A percentile compares a stretch with the other conserved stretches of the same genome.
Evolutionary conservation across 2,888 invertebrate genomes (phyloP).

Genomic region (Lasioglossum figueresi): DNA sequence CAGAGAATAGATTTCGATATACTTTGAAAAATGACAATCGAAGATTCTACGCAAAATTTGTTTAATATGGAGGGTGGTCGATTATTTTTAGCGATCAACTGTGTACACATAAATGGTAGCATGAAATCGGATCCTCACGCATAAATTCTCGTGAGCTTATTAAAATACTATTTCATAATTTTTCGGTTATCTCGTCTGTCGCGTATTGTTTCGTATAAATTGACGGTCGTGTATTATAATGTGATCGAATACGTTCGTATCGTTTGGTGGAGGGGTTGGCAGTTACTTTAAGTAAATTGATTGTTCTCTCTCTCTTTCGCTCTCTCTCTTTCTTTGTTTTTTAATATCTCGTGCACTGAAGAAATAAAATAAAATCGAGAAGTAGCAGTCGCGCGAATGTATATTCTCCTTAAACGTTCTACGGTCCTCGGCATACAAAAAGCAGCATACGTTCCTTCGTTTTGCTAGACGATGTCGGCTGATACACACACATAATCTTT

Average conservation of each 20-base stretch:
- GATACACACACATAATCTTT: constrained; percentile 44
- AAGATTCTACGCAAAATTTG: background rate
- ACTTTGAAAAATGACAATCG: background rate
- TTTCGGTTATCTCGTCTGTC: constrained; percentile 23
- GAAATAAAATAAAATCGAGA: constrained; percentile 32
- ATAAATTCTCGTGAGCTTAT: constrained; percentile 42
- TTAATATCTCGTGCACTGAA: constrained; percentile 9
- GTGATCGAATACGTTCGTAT: constrained; percentile 24
- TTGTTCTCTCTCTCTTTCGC: background rate
- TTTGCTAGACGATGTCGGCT: constrained; percentile 32
- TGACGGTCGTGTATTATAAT: constrained; percentile 22
- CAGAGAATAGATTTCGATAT: background rate
- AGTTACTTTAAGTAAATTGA: constrained; percentile 17
- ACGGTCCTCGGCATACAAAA: constrained; percentile 61
- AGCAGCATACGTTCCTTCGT: constrained; percentile 54
- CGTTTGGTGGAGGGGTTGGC: constrained; percentile 24
- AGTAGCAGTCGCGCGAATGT: constrained; percentile 28
- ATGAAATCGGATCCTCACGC: constrained; percentile 20
- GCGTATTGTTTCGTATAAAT: constrained; percentile 31
- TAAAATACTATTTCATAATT: constrained; percentile 52
- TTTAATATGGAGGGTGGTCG: background rate
- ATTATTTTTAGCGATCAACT: background rate
- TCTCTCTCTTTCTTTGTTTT: background rate
- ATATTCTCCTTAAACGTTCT: constrained; percentile 32
- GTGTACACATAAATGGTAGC: constrained; percentile 28